Evolutionary conservation across 1,140 invertebrate genomes (phyloP), one percentile per base, ranked within the genome.

Genomic region (Wiebesia pumilae): DNA sequence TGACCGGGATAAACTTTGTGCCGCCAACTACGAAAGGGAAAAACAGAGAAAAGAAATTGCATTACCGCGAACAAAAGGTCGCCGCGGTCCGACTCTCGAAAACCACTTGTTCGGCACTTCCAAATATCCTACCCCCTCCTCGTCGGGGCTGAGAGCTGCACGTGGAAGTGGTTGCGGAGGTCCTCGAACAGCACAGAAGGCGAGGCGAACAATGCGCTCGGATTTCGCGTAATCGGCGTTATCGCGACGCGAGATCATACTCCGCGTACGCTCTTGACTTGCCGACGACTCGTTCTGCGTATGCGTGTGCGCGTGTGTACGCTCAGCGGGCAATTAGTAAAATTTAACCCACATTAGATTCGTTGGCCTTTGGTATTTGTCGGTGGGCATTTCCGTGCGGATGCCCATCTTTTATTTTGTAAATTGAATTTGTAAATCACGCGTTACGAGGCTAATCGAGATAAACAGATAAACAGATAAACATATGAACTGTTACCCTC

Each of bases 271-370:
- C 38, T 75, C 65, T 58, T 75, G 43, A 77, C 67, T 54, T 35
- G 43, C 0, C 81, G 6, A 38, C 33, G 30, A 16, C 33, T 4
- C 0, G 12, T 4, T 0, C 69, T 27, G 21, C 38, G 58, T 79
- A 9, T n/a, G 73, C 24, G 65, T 69, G 51, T 51, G 84, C 65
- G 84, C 80, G 10, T 47, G 38, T 9, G n/a, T 21, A 33, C 14
- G 62, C 33, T 30, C 21, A 62, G 19, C 62, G 83, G 88, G 83
- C 89, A 91, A 91, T 91, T 90, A 91, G 86, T 90, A n/a, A n/a
- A n/a, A 89, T 91, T 91, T 91, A 89, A 91, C 90, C 90, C 88
- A 91, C 87, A 90, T 91, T 89, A 88, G 87, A 89, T 89, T 90
- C 89, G 88, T 90, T 90, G 87, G 88, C 88, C 87, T 51, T 81